Evolutionary conservation across 2,797 vertebrate genomes (phyloP), one percentile per base, ranked within the genome.

Genomic region (Paratrypauchen microcephalus): DNA sequence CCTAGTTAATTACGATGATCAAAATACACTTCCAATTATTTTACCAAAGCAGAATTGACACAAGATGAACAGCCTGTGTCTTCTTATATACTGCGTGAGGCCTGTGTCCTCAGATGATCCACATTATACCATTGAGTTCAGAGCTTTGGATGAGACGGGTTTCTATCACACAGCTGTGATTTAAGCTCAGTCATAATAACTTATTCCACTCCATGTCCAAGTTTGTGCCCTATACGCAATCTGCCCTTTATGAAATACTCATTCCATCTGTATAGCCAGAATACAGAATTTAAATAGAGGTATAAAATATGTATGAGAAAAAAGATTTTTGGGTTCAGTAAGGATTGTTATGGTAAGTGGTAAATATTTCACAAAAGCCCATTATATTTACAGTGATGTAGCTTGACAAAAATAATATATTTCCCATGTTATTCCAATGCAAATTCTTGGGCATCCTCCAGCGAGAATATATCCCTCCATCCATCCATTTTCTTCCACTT

Each of bases 81-180:
- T 15, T 63, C 61, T 69, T 30, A 5, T 61, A 55, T 55, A 36
- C 8, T 36, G 8, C 9, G 67, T 61, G 66, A 56, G 57, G 19
- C 48, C 23, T 61, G 5, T 68, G 61, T 86, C 78, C 81, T 86
- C 81, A 73, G 30, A 45, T 78, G 65, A 79, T 83, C 74, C 58
- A 70, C 74, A 28, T 23, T 70, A 57, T 41, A 79, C 50, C 77
- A 56, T 69, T 48, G 63, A 72, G 70, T 16, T 69, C 63, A 77
- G 61, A 41, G 69, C 69, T 41, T 61, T 50, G 24, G 77, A 65
- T 68, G 58, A 75, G 69, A 26, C 55, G 73, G 55, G 72, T 65
- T 52, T 77, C 75, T 76, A 73, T 83, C 66, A 68, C 23, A 30
- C 16, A 5, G 76, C 69, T 79, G 73, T 26, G 63, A 77, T 80